Evolutionary conservation across 2,113 vertebrate genomes (phyloP), one percentile per base, ranked within the genome.

Genomic region (Monopterus albus): DNA sequence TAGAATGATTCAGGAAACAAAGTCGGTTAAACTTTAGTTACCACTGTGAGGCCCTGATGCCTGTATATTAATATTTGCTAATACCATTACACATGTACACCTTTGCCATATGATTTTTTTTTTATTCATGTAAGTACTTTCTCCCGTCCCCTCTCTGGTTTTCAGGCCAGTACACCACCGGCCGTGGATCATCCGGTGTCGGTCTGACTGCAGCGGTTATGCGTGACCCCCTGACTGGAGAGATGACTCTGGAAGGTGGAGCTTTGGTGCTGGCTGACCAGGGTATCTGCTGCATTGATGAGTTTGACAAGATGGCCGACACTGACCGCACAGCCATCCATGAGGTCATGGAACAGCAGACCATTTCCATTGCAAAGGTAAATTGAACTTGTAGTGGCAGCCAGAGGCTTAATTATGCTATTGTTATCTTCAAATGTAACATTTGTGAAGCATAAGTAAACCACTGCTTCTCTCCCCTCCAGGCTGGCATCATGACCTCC

Each of bases 331-430:
- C 96, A 0, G 95, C 96, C 79, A 96, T 98, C 79, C 96, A 98
- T 0, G 96, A 98, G 71, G 96, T 96, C 59, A 97, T 98, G 96
- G 96, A 98, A 31, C 96, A 98, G 83, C 96, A 98, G 86, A 97
- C 95, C 33, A 94, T 98, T 79, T 96, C 96, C 51, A 96, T 98
- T 1, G 96, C 96, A 36, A 98, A 98, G 89, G 94, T 94, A 59
- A 72, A n/a, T n/a, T 5, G 1, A 4, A n/a, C n/a, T n/a, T n/a
- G 0, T 4, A 1, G 11, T 0, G 9, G n/a, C n/a, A 17, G 5
- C 6, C 5, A 2, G 17, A 13, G 17, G 33, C 2, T 36, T 14
- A 11, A 11, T 57, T 10, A 25, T 5, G 13, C 12, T 11, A 1
- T 5, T 3, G 6, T 2, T 2, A 12, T 2, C 0, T 31, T 67